Base-by-base conservation (phyloP, 2,888 invertebrate genomes). In the Blastobasis lacticolella region DNA sequence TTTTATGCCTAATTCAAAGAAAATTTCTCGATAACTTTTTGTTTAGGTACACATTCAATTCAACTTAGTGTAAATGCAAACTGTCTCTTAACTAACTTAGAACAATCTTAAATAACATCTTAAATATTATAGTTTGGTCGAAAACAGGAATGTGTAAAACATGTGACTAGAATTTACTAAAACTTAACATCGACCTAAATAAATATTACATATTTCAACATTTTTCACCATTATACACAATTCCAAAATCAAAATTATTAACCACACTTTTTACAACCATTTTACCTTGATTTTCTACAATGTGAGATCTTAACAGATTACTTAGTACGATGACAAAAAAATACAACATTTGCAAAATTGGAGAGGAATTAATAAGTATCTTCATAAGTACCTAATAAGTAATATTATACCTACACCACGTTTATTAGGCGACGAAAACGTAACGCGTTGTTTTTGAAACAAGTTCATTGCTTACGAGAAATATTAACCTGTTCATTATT, bases 131-230 rank as follows among this genome's bases (percentile, higher is more conserved):
- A 73, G 85, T 86, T 87, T 86, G 86, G 84, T 87, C 86, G 82
- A 79, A 79, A 87, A 87, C 86, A 87, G 88, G 88, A 88, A 87
- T 87, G 88, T 85, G 73, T 83, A 82, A 82, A 87, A 88, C 86
- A 81, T 77, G 72, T 88, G 88, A 87, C 88, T 88, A 88, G 88
- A 88, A 86, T 88, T 87, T 88, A 79, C 80, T 83, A 87, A 81
- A 87, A 87, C 88, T 80, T 87, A 88, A 87, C 88, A 78, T 78
- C 80, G 75, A 81, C 81, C 83, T 75, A 73, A 81, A 84, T 82
- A 86, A 82, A 85, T 82, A 85, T 75, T 78, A 83, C 73, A 81
- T 75, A 71, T 71, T 73, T 73, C 71, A 82, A 84, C 80, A 79
- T 75, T 73, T n/a, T 77, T 70, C 68, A 75, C 69, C 23, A 23